Conservation (phyloP, 2,888 invertebrate species). For the Halictus ligatus region DNA sequence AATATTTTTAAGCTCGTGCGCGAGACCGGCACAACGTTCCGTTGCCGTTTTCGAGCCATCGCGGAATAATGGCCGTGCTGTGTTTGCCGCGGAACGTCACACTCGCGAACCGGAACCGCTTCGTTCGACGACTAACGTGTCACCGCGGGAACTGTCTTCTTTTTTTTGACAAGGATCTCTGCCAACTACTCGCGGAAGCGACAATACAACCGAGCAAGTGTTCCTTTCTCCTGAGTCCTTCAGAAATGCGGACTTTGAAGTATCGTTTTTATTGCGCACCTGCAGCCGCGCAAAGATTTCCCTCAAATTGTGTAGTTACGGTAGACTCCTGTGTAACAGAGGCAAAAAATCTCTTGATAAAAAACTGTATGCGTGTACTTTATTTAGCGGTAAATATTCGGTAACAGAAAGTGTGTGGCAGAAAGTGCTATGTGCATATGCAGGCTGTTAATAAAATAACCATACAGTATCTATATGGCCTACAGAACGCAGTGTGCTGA, state of each 20-base stretch:
- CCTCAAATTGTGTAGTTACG: too few species aligned
- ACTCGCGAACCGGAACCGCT: neutral
- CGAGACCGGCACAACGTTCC: neutral
- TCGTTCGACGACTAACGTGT: neutral
- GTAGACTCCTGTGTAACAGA: too few species aligned
- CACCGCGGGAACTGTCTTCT: neutral
- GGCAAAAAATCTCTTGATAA: too few species aligned
- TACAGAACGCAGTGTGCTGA: too few species aligned
- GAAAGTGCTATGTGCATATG: too few species aligned
- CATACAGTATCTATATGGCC: too few species aligned
- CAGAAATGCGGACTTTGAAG: conserved; percentile 30
- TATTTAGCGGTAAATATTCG: too few species aligned
- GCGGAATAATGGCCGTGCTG: conserved; percentile 11
- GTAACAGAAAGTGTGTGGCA: too few species aligned
- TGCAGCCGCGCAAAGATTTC: too few species aligned
- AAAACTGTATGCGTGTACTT: too few species aligned
- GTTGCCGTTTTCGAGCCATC: conserved; percentile 22
- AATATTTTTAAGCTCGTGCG: conserved; percentile 37
- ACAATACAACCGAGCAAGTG: neutral
- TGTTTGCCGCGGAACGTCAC: conserved; percentile 22
- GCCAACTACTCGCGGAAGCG: neutral
- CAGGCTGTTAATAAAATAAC: too few species aligned
- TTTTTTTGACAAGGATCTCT: neutral
- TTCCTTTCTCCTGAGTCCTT: neutral
- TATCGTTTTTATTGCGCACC: too few species aligned